Conservation (phyloP, 92 coral and sea anemone species). For the Galaxea fascicularis region DNA sequence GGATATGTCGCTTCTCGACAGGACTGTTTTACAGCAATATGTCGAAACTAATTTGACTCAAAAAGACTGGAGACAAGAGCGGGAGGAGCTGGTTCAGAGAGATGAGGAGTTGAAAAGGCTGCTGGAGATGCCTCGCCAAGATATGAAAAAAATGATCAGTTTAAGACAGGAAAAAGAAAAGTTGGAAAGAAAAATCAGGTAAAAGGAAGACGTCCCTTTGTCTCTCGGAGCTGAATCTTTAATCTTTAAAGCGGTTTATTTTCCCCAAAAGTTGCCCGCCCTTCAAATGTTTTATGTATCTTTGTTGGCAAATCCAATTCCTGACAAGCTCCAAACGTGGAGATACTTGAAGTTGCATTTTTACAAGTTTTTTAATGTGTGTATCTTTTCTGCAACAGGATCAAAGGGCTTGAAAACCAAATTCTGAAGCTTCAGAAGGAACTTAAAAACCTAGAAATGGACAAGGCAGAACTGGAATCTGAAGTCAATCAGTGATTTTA, state of each 20-base stretch:
- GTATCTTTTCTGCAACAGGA: slow-evolving; percentile 48
- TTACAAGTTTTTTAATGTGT: background rate
- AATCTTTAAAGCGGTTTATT: too few relatives aligned
- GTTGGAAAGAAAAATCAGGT: slow-evolving; percentile 54
- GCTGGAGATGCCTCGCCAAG: slow-evolving; percentile 23
- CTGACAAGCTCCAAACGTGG: too few relatives aligned
- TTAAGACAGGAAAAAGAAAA: slow-evolving; percentile 40
- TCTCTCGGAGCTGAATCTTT: background rate
- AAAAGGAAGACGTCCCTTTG: background rate
- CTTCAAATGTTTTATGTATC: too few relatives aligned
- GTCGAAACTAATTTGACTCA: background rate
- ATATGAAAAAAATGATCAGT: slow-evolving; percentile 25
- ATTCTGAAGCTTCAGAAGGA: slow-evolving; percentile 73
- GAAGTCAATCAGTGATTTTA: background rate
- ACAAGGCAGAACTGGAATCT: slow-evolving; percentile 54
- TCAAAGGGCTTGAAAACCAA: slow-evolving; percentile 76
- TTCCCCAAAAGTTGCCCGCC: too few relatives aligned
- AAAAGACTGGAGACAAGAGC: slow-evolving; percentile 3
- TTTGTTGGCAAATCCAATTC: too few relatives aligned
- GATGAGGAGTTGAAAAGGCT: slow-evolving; percentile 32
- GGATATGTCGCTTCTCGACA: background rate
- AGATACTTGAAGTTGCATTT: too few relatives aligned
- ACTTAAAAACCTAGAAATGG: slow-evolving; percentile 50
- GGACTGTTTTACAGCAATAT: background rate
- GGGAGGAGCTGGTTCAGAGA: slow-evolving; percentile 17